Percentiles rank a stretch among this genome's conserved stretches.
Conservation (phyloP, 2,888 invertebrate genomes). For the Petrophora chlorosata region DNA sequence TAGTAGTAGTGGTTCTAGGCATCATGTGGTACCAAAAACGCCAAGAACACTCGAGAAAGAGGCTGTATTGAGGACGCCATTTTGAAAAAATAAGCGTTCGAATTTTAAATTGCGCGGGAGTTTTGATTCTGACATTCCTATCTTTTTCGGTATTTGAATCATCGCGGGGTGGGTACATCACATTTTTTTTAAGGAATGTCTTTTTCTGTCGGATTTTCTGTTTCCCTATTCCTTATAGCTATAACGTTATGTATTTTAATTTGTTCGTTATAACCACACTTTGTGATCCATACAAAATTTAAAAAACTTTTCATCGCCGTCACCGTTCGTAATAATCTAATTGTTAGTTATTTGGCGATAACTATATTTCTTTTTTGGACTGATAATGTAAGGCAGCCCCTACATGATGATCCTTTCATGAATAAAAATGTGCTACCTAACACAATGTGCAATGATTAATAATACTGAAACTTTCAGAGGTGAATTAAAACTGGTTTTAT, state of each 20-base stretch:
- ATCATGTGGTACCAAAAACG: slow-evolving; percentile 97
- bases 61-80: slow-evolving; percentile 82
- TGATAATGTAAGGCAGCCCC: too few species aligned
- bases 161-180: slow-evolving; percentile 16
- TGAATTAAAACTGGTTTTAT: too few species aligned
- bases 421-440: too few species aligned
- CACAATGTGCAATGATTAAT: too few species aligned
- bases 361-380: too few species aligned
- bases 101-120: slow-evolving; percentile 4
- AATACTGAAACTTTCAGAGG: too few species aligned
- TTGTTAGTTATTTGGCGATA: too few species aligned
- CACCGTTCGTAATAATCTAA: too few species aligned
- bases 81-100: background rate
- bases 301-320: too few species aligned
- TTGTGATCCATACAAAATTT: too few species aligned
- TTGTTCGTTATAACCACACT: too few species aligned
- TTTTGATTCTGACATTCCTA: slow-evolving; percentile 38
- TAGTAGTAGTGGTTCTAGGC: slow-evolving; percentile 93
- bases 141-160: slow-evolving; percentile 3
- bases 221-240: slow-evolving; percentile 1
- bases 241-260: background rate
- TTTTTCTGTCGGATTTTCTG: background rate
- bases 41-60: slow-evolving; percentile 94
- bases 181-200: slow-evolving; percentile 20
- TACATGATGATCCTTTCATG: too few species aligned